Percentiles rank a stretch among this genome's conserved stretches.
Evolutionary conservation across 2,797 vertebrate genomes (phyloP).

Genomic region (Chrosomus eos): DNA sequence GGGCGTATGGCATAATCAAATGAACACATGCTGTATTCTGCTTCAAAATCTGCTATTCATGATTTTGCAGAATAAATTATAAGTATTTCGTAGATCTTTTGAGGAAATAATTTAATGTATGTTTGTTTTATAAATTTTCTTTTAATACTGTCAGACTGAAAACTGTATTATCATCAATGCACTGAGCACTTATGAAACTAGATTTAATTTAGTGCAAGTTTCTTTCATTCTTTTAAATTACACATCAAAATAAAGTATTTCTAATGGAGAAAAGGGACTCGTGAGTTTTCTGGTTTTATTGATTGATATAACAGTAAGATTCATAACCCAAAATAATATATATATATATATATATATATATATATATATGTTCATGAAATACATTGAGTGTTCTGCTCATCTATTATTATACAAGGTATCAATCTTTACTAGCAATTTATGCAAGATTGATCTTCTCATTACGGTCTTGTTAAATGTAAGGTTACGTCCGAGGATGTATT

Average conservation of each 20-base stretch:
- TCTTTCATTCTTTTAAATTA: background rate
- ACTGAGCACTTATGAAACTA: background rate
- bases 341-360: too few relatives aligned
- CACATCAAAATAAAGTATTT: background rate
- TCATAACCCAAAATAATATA: background rate
- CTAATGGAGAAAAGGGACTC: background rate
- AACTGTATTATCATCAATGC: background rate
- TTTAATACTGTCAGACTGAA: background rate
- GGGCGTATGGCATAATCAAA: too few relatives aligned
- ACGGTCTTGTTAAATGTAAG: too few relatives aligned
- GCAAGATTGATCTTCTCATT: background rate
- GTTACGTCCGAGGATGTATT: too few relatives aligned
- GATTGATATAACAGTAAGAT: background rate
- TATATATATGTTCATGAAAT: background rate
- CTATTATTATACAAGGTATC: background rate
- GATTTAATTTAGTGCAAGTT: background rate
- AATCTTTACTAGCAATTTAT: background rate
- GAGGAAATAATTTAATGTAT: background rate
- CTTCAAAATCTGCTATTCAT: background rate
- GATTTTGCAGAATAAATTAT: background rate
- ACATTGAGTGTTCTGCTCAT: background rate
- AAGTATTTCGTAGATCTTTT: background rate
- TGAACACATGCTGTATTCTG: background rate
- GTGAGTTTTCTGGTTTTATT: background rate
- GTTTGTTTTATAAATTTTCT: background rate